Evolutionary conservation across 2,797 vertebrate species (phyloP), one percentile per base, ranked within the genome.

Genomic region (Potorous gilbertii): DNA sequence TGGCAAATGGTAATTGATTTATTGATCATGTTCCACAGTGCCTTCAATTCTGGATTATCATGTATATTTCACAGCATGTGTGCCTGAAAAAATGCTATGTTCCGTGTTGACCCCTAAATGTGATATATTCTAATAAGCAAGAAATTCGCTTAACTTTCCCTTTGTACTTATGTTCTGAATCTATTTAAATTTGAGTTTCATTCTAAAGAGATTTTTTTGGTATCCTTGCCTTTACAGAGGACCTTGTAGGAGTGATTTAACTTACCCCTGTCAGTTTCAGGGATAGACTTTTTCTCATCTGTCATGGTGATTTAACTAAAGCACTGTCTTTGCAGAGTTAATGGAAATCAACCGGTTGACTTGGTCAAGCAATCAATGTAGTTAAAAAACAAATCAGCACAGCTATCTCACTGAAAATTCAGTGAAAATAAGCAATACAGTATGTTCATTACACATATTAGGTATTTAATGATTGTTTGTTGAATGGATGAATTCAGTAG

Each of bases 301-400:
- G 59, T 66, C 96, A 95, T 24, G 96, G 56, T 95, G 93, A 94
- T 90, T 92, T 93, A 92, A 96, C 89, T 96, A 96, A 95, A 87
- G 31, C 56, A 96, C 95, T 96, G 91, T 94, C 96, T 93, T 92
- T 93, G 66, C 55, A 94, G 29, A 93, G 40, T 28, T 96, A 90
- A 54, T 95, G 57, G 62, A 96, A 97, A 96, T 97, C 96, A 97
- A 96, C 94, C 93, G 92, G 92, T 74, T 96, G 94, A 97, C 92
- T 96, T 92, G 96, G 87, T 95, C 55, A 95, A 66, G 94, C 28
- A 93, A 56, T 94, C 21, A 52, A 93, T 93, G 92, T 46, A 92
- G 92, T 93, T 95, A 62, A 94, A 96, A 95, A 95, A 90, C 97
- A 96, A 96, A 91, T 94, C 56, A 94, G 92, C 90, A 94, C 34